Base-by-base conservation (phyloP, 2,113 vertebrate species). In the Romanogobio albipinnatus region DNA sequence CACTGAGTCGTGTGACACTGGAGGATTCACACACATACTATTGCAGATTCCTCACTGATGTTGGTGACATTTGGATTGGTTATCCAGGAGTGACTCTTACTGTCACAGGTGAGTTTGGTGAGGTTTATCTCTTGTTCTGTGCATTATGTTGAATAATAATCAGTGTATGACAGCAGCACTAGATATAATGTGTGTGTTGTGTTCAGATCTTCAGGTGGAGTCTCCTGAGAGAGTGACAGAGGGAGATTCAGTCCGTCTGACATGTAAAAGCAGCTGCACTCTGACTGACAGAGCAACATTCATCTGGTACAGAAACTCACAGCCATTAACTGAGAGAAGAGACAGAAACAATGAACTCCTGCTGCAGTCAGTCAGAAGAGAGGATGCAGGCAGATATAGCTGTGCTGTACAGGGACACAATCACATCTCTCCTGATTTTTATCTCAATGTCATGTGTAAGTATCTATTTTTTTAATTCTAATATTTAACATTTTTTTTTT, bases 161-260 rank as follows among this genome's bases (percentile, higher is more conserved):
- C 56, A 58, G 56, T 58, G 58, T 61, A 11, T 61, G 58, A 24
- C 58, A 61, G 58, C 58, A 61, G 58, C 58, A 61, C 58, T 61
- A 61, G 58, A 61, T 61, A 61, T 59, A 59, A 59, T 61, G 58
- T 61, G 58, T 61, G 58, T 61, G 58, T 61, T 61, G 58, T 61
- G 58, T 61, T 61, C n/a, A 61, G 58, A 24, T 61, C 58, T 61
- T 61, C 58, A 61, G 58, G 58, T 61, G 58, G 58, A 51, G 47
- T 47, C 47, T 47, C 47, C 47, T 49, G 49, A 51, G 49, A 51
- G 49, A 51, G 49, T 51, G 49, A 51, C 49, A 51, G 49, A 51
- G 49, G 49, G 49, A 51, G 13, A 51, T 51, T 51, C 49, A 51
- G 49, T 51, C 49, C 13, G 1, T 51, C 49, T 51, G 49, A 51